Base-by-base conservation (phyloP, 2,888 invertebrate species). In the Eretmocerus hayati region DNA sequence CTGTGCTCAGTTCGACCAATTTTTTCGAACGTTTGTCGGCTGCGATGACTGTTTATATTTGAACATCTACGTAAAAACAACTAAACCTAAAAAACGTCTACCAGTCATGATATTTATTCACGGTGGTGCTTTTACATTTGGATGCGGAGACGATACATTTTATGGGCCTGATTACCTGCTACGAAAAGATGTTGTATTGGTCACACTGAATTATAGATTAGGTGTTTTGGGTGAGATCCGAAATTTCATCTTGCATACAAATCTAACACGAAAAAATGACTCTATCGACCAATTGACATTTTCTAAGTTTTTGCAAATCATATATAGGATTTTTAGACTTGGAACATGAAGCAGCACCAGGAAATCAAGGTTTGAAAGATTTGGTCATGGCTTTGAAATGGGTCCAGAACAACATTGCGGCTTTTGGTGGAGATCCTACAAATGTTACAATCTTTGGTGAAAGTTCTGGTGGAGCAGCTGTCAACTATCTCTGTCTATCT, bases 351-450 rank as follows among this genome's bases (percentile, higher is more conserved):
- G 39, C 52, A 3, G 62, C 62, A 0, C 33, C 62, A 0, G 65
- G 65, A 16, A 65, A 64, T 55, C 61, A 61, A 48, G 65, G 64
- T 15, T 15, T 65, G 5, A 65, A 65, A 48, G 65, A 65, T 50
- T 55, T 57, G 36, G 55, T 63, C 4, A 50, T 59, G 52, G 63
- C 62, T 4, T 39, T 65, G 21, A 52, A 49, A 32, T 65, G 64
- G 64, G 33, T 65, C 0, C 50, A 55, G 18, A 44, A 50, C 15
- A 64, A 65, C 45, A 62, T 65, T 15, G 15, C 47, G 4, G 45
- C 35, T 6, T 65, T 64, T 11, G 60, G 62, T 5, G 65, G 65
- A 0, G 60, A 65, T 49, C 54, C 62, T 0, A 31, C 53, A 13
- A 62, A 61, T 19, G 58, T 65, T 0, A 64, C 64, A 3, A 54